Conservation (phyloP, 2,797 vertebrate genomes). For the Ctenopoma multispine region DNA sequence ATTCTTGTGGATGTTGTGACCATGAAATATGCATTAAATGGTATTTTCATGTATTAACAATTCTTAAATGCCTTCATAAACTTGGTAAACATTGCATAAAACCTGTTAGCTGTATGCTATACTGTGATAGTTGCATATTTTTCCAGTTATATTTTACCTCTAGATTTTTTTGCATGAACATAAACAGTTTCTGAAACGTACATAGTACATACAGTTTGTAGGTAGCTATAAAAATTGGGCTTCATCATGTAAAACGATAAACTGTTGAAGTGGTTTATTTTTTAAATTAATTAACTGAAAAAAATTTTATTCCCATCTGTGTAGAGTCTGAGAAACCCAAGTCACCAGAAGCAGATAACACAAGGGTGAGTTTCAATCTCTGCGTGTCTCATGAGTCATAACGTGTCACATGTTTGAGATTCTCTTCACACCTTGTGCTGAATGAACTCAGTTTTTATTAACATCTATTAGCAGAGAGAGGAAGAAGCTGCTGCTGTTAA, state of each 20-base stretch:
- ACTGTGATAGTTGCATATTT: too few relatives aligned
- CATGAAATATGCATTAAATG: too few relatives aligned
- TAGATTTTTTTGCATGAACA: too few relatives aligned
- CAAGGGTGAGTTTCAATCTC: constrained; percentile 62
- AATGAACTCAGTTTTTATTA: background rate
- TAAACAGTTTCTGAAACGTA: too few relatives aligned
- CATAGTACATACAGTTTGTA: too few relatives aligned
- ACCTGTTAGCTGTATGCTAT: too few relatives aligned
- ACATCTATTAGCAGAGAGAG: constrained; percentile 60
- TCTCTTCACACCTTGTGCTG: background rate
- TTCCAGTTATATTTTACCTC: too few relatives aligned
- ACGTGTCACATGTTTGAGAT: background rate
- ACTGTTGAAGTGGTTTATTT: background rate
- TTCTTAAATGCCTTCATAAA: too few relatives aligned
- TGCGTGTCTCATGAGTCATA: background rate
- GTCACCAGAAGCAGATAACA: constrained; percentile 64
- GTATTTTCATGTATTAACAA: too few relatives aligned
- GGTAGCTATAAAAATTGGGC: too few relatives aligned
- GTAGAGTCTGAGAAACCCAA: constrained; percentile 75
- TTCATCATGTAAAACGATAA: background rate
- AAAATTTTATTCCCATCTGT: background rate
- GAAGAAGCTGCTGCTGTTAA: constrained; percentile 78
- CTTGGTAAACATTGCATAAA: too few relatives aligned
- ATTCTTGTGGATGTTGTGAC: too few relatives aligned
- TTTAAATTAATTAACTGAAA: background rate